A percentile compares a stretch with the other conserved stretches of the same genome.
These are phyloP conservation scores for Mythimna ferrago DNA, from an alignment of 2,888 invertebrate species.

Conservation along the genomic window DNA sequence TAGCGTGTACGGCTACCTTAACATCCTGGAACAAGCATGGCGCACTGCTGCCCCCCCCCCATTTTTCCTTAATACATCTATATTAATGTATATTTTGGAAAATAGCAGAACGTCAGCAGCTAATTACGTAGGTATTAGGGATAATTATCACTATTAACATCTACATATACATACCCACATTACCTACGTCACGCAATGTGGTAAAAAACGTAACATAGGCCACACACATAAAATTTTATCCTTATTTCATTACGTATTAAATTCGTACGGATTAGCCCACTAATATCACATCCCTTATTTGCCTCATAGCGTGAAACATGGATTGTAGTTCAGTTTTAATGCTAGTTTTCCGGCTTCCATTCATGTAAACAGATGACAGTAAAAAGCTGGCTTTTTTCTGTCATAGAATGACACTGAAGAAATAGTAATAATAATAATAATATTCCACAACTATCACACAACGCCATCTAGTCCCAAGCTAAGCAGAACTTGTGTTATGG, in stretches of 20 bases:
- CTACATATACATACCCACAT: neutral
- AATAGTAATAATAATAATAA: no score
- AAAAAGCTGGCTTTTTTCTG: no score
- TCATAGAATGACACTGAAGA: no score
- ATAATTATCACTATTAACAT: neutral
- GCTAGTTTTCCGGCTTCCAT: neutral
- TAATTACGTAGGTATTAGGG: neutral
- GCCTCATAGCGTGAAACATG: neutral
- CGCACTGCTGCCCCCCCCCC: no score
- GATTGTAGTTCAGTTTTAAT: neutral
- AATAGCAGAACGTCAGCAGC: neutral
- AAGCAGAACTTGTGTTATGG: no score
- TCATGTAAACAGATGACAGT: no score
- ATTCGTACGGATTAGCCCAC: neutral
- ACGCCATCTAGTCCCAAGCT: no score
- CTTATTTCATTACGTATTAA: conserved; percentile 19
- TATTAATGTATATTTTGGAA: neutral
- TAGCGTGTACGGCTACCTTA: no score
- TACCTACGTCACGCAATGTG: conserved; percentile 9
- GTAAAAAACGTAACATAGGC: neutral
- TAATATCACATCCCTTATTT: neutral
- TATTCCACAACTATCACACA: no score
- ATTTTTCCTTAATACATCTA: no score
- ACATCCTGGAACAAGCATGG: no score
- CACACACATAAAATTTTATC: conserved; percentile 9